A percentile compares a stretch with the other conserved stretches of the same genome.
Conservation (phyloP, 2,113 vertebrate genomes). For the Climacteris rufus region DNA sequence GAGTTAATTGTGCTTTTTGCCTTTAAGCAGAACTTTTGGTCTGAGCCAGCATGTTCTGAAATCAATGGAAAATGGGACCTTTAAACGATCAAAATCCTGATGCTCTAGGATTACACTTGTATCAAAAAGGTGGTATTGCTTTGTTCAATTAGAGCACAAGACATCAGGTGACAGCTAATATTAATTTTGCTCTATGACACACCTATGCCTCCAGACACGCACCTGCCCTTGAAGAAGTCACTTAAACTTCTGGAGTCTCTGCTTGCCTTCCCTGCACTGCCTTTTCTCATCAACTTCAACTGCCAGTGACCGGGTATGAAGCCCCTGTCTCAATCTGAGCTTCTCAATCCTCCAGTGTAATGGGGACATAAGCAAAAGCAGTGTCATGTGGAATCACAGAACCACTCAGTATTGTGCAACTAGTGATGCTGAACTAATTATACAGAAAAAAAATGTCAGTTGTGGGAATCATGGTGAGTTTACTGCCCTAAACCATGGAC, state of each 20-base stretch:
- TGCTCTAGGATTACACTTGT: neutral
- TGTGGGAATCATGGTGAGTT: neutral
- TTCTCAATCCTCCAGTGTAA: neutral
- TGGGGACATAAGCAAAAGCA: neutral
- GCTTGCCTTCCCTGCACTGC: neutral
- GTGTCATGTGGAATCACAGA: neutral
- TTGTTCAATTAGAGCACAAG: neutral
- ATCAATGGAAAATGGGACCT: neutral
- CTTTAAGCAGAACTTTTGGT: neutral
- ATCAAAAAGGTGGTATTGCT: neutral
- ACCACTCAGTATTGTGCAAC: fast-evolving
- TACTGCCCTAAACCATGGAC: neutral
- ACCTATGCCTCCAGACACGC: neutral
- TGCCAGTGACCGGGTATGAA: neutral
- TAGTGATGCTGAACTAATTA: neutral
- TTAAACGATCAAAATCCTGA: neutral
- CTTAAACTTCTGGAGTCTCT: neutral
- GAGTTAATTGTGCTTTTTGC: neutral
- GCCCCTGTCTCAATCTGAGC: neutral
- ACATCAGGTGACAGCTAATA: neutral
- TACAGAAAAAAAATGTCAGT: neutral
- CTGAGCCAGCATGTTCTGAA: neutral
- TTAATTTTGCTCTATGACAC: neutral
- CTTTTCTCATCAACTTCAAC: neutral
- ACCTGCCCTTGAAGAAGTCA: neutral